Percentiles rank a stretch among this genome's conserved stretches.
Conservation (phyloP, 2,113 vertebrate species). For the Leptobrachium leishanense region DNA sequence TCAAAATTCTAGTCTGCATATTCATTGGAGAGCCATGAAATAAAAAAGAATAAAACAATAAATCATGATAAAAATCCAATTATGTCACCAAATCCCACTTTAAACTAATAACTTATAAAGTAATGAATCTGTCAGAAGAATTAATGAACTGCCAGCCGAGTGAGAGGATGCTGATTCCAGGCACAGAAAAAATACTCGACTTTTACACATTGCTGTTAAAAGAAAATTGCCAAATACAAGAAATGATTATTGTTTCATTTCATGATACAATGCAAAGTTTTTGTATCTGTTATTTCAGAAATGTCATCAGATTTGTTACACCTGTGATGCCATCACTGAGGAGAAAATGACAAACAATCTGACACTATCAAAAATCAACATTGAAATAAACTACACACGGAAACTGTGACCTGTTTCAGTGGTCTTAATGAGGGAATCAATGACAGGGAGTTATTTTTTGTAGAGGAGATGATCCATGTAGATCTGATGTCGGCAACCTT, state of each 20-base stretch:
- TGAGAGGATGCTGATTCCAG: constrained; percentile 34
- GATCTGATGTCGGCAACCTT: too few relatives aligned
- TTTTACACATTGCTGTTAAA: constrained; percentile 23
- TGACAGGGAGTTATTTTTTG: too few relatives aligned
- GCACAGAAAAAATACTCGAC: constrained; percentile 26
- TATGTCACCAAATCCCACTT: constrained; percentile 50
- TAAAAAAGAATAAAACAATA: constrained; percentile 40
- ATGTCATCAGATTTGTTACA: background rate
- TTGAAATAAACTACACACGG: too few relatives aligned
- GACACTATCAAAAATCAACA: background rate
- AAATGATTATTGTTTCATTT: constrained; percentile 12
- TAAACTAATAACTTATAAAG: constrained; percentile 48
- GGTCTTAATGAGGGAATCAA: too few relatives aligned
- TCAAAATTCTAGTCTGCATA: constrained; percentile 38
- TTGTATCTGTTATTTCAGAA: background rate
- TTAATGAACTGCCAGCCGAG: constrained; percentile 43
- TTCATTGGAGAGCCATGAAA: constrained; percentile 42
- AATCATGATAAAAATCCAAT: constrained; percentile 49
- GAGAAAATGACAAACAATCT: background rate
- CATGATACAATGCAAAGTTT: background rate
- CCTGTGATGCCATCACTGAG: background rate
- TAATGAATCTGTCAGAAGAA: constrained; percentile 49
- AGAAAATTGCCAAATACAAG: constrained; percentile 19
- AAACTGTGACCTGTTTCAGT: too few relatives aligned
- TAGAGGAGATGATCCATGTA: too few relatives aligned